Conservation (phyloP, 2,113 vertebrate genomes). For the Strix aluco region DNA sequence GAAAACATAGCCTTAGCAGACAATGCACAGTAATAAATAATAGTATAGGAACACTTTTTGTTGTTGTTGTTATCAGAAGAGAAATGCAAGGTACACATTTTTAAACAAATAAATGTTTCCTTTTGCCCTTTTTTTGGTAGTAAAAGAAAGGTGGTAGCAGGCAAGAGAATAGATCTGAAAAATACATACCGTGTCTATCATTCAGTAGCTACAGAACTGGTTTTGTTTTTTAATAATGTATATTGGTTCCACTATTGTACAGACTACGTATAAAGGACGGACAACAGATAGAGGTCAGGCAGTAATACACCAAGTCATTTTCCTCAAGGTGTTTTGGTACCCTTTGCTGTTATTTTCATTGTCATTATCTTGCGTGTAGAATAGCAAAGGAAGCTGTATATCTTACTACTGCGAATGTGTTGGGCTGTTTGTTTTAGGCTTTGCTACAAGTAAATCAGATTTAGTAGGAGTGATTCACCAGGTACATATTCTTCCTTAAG, state of each 20-base stretch:
- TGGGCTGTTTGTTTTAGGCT: conserved; percentile 52
- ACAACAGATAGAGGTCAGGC: conserved; percentile 49
- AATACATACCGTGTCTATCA: conserved; percentile 26
- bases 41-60: background rate
- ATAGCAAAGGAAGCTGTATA: conserved; percentile 33
- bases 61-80: background rate
- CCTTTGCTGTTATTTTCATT: conserved; percentile 12
- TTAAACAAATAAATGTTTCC: conserved; percentile 63
- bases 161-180: conserved; percentile 19
- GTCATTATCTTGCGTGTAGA: conserved; percentile 35
- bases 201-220: conserved; percentile 33
- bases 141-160: conserved; percentile 27
- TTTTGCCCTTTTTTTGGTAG: conserved; percentile 55
- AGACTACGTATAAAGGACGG: background rate
- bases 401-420: background rate
- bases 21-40: conserved; percentile 63
- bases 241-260: conserved; percentile 23
- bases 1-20: conserved; percentile 60
- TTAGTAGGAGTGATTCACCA: conserved; percentile 51
- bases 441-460: conserved; percentile 54
- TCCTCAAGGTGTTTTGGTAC: conserved; percentile 21
- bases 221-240: conserved; percentile 64
- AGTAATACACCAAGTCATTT: conserved; percentile 14
- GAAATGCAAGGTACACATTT: conserved; percentile 61
- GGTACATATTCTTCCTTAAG: conserved; percentile 32